phyloP scores from a whole-genome alignment of 2,113 vertebrate genomes.

The Rhinoderma darwinii region DNA sequence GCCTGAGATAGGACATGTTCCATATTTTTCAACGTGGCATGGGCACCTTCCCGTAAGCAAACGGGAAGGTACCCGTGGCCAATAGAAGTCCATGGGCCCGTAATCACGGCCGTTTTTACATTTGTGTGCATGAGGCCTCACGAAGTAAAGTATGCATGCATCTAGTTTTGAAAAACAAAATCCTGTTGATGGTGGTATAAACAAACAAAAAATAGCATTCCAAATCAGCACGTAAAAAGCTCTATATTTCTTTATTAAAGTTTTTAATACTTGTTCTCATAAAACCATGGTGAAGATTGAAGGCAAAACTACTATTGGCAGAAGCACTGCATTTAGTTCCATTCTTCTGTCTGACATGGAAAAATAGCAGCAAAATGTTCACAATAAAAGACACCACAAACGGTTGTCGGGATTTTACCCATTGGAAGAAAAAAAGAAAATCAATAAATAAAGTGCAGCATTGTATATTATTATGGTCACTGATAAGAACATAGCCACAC shows the following conservation, averaged over 20 bases:
- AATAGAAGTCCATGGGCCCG: no score
- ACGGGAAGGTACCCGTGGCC: no score
- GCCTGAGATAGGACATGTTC: no score
- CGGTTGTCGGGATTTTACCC: constrained; percentile 69
- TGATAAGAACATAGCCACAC: constrained; percentile 76
- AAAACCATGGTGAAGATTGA: constrained; percentile 68
- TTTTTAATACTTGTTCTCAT: constrained; percentile 74
- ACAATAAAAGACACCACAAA: constrained; percentile 67
- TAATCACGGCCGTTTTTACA: no score
- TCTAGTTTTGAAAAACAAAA: neutral
- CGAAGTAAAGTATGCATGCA: no score
- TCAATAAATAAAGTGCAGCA: constrained; percentile 89
- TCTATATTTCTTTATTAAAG: constrained; percentile 73
- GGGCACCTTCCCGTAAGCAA: no score
- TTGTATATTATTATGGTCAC: constrained; percentile 83
- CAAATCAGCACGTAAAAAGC: constrained; percentile 10
- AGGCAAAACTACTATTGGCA: constrained; percentile 77
- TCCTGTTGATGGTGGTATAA: neutral
- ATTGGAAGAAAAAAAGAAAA: constrained; percentile 74
- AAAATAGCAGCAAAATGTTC: constrained; percentile 80
- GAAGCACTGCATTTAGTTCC: constrained; percentile 74
- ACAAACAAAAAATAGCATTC: neutral
- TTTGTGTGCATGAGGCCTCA: no score
- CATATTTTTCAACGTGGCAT: no score
- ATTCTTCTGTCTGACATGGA: constrained; percentile 71